Conservation (phyloP, 2,888 invertebrate species). For the Coenonympha arcania region DNA sequence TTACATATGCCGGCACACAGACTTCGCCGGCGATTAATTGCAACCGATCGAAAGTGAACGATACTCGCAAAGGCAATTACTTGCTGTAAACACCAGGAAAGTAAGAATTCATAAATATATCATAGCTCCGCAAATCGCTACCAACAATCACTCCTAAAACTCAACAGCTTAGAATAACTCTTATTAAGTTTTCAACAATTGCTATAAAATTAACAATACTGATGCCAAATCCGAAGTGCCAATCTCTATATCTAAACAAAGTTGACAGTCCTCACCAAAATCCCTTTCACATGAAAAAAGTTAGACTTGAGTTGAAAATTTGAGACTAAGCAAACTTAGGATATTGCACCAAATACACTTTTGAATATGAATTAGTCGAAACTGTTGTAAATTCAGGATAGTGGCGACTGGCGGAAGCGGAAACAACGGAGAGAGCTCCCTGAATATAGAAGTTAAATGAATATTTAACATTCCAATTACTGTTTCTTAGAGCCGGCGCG, state of each 20-base stretch:
- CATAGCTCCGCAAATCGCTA: conserved; percentile 5
- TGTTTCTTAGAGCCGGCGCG: neutral
- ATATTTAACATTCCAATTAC: neutral
- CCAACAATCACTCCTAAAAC: conserved; percentile 1
- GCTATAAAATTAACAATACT: neutral
- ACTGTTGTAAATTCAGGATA: neutral
- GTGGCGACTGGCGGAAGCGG: neutral
- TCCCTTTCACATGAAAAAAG: too few species aligned
- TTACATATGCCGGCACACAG: conserved; percentile 34
- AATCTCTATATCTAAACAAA: too few species aligned
- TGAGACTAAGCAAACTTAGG: too few species aligned
- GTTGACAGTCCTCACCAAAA: too few species aligned
- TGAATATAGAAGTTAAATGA: neutral
- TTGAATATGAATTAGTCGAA: too few species aligned
- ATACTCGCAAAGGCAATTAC: neutral
- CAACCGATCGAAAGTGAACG: conserved; percentile 41
- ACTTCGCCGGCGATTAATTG: conserved; percentile 32
- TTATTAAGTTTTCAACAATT: too few species aligned
- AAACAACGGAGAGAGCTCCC: neutral
- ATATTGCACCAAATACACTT: too few species aligned
- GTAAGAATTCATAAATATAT: conserved; percentile 7
- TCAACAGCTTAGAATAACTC: too few species aligned
- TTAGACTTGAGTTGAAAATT: too few species aligned
- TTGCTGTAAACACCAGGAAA: neutral
- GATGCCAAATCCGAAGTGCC: too few species aligned